Percentiles rank a stretch among this genome's conserved stretches.
phyloP scores from a whole-genome alignment of 2,113 vertebrate genomes.

The Sceloporus tristichus region DNA sequence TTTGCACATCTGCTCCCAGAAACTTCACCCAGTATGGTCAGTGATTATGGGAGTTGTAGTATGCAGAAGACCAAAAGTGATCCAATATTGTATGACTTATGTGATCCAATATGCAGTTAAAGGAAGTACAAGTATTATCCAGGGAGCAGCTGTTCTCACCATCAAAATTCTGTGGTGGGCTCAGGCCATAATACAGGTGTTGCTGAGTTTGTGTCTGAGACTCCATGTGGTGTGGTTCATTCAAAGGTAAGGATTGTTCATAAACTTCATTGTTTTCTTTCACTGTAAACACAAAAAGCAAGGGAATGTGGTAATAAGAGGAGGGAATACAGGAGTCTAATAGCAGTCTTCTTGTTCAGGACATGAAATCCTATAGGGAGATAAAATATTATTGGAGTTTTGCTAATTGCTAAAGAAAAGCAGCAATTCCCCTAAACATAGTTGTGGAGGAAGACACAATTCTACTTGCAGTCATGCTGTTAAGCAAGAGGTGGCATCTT shows the following conservation, averaged over 20 bases:
- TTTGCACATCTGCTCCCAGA: not conserved
- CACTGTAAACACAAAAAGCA: constrained; percentile 11
- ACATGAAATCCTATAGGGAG: no score
- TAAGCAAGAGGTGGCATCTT: no score
- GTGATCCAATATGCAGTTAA: not conserved
- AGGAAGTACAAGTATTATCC: not conserved
- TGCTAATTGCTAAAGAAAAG: no score
- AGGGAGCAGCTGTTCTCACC: not conserved
- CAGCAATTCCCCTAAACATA: no score
- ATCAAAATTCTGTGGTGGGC: constrained; percentile 24
- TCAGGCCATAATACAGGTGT: constrained; percentile 33
- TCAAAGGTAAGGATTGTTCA: not conserved
- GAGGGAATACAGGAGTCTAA: not conserved
- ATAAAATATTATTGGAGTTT: no score
- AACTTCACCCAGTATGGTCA: not conserved
- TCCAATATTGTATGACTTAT: not conserved
- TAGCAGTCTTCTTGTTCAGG: no score
- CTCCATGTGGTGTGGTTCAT: constrained; percentile 21
- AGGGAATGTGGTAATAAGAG: not conserved
- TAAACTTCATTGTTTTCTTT: constrained; percentile 23
- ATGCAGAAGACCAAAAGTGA: not conserved
- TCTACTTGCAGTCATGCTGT: no score
- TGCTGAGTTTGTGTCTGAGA: constrained; percentile 23
- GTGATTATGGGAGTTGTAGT: not conserved
- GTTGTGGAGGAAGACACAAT: no score